phyloP scores from a whole-genome alignment of 2,888 invertebrate species.

The Corbicula japonica region DNA sequence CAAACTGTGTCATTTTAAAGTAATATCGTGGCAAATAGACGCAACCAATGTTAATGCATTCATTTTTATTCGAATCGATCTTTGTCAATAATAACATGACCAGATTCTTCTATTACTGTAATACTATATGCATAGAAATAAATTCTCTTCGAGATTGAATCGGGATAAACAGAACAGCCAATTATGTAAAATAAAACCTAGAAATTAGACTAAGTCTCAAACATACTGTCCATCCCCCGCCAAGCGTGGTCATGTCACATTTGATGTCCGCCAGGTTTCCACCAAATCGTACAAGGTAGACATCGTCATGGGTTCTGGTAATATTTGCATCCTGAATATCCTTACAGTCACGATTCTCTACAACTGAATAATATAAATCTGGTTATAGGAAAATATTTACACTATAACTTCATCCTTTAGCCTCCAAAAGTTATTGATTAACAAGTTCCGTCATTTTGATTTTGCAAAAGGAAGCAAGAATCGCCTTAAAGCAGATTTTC shows the following conservation, averaged over 20 bases:
- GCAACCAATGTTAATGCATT: neutral
- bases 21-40: too few relatives aligned
- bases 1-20: too few relatives aligned
- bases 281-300: neutral
- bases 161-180: neutral
- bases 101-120: neutral
- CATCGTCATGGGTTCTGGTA: neutral
- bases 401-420: too few relatives aligned
- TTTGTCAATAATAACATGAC: neutral
- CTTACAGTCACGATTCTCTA: too few relatives aligned
- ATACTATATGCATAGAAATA: neutral
- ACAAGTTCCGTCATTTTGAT: too few relatives aligned
- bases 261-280: conserved; percentile 23
- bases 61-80: neutral
- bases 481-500: too few relatives aligned
- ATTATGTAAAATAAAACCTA: too few relatives aligned
- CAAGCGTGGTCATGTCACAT: conserved; percentile 46
- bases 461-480: too few relatives aligned
- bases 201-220: too few relatives aligned
- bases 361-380: too few relatives aligned
- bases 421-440: too few relatives aligned
- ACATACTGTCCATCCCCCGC: conserved; percentile 54
- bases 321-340: conserved; percentile 11
- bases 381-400: too few relatives aligned
- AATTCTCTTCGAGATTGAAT: neutral